A percentile compares a stretch with the other conserved stretches of the same genome.
Conservation (phyloP, 2,113 vertebrate genomes). For the Peucedramus taeniatus region DNA sequence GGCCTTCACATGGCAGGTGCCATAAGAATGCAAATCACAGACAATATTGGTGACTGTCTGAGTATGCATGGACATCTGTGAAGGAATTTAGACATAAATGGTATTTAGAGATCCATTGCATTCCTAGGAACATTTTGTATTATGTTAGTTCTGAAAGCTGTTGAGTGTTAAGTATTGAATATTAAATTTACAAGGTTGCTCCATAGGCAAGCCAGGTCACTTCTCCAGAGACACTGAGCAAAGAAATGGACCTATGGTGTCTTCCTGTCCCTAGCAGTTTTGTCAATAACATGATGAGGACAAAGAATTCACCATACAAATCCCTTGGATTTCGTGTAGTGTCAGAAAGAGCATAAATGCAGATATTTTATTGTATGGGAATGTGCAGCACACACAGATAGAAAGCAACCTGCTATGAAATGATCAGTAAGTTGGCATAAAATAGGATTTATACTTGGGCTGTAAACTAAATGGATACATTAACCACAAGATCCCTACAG, state of each 20-base stretch:
- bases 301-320: not conserved
- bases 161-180: not conserved
- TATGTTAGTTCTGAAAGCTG: not conserved
- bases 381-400: not conserved
- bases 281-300: not conserved
- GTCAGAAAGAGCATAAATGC: not conserved
- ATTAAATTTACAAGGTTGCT: not conserved
- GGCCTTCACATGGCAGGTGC: not conserved
- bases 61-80: not conserved
- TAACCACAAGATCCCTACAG: slow-evolving; percentile 8
- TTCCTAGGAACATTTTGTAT: not conserved
- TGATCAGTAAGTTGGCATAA: not conserved
- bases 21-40: not conserved
- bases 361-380: not conserved
- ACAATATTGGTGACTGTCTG: not conserved
- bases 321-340: not conserved
- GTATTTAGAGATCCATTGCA: not conserved
- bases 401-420: not conserved
- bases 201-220: not conserved
- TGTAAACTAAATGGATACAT: slow-evolving; percentile 21
- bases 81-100: not conserved
- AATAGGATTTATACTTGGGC: slow-evolving; percentile 23
- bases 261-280: not conserved
- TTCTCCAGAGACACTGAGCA: not conserved
- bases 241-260: not conserved